These are phyloP conservation scores for Eubucco bourcierii DNA, from an alignment of 2,113 vertebrate genomes.

Conservation along the genomic window DNA sequence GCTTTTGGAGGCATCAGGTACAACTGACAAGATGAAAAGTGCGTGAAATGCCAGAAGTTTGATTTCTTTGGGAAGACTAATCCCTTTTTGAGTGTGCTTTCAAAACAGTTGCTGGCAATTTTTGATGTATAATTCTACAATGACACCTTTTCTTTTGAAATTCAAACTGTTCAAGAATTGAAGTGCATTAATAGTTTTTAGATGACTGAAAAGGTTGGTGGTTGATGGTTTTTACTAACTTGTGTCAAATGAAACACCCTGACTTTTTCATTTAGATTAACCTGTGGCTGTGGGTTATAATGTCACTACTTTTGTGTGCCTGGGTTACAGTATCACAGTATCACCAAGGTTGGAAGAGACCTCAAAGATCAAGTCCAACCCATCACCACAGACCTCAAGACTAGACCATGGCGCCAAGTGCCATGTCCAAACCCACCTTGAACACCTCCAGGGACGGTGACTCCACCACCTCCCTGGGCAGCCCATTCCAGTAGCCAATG, in stretches of 20 bases:
- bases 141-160: background rate
- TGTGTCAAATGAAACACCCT: background rate
- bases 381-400: no score
- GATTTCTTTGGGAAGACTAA: background rate
- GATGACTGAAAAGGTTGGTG: background rate
- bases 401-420: no score
- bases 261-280: background rate
- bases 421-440: no score
- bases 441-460: no score
- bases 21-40: background rate
- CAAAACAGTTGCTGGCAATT: constrained; percentile 7
- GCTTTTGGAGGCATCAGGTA: background rate
- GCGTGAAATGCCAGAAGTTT: background rate
- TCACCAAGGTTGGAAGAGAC: no score
- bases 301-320: background rate
- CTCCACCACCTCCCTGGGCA: no score
- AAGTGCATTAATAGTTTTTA: background rate
- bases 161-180: background rate
- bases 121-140: background rate
- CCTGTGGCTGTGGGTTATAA: background rate
- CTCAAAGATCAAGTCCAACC: no score
- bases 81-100: background rate
- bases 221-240: background rate
- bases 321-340: no score
- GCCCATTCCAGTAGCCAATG: no score